Evolutionary conservation across 2,888 invertebrate species (phyloP).

Genomic region (Eristalis intricaria): DNA sequence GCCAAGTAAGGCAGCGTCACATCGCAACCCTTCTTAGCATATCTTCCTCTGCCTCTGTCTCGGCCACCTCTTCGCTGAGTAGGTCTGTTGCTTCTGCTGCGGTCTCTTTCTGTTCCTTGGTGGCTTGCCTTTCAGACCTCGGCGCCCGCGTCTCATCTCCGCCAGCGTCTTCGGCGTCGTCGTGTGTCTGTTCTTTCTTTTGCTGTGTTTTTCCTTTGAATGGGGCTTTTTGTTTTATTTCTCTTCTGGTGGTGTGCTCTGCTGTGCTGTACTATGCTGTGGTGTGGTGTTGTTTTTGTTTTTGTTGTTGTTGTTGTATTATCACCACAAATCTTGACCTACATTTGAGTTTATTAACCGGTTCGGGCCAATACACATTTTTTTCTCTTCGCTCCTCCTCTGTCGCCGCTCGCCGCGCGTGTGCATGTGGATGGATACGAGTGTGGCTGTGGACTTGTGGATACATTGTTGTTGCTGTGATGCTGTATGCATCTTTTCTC

Average conservation of each 20-base stretch:
- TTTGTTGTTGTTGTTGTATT: conserved; percentile 68
- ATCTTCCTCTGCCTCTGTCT: conserved; percentile 22
- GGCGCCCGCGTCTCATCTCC: background rate
- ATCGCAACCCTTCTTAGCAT: conserved; percentile 64
- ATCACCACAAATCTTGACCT: conserved; percentile 80
- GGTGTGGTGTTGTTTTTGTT: conserved; percentile 36
- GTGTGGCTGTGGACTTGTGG: background rate
- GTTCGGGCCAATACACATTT: conserved; percentile 74
- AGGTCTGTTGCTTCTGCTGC: background rate
- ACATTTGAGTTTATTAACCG: conserved; percentile 79
- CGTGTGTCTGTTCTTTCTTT: conserved; percentile 43
- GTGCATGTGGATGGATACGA: background rate
- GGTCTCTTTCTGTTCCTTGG: background rate
- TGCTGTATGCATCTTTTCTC: conserved; percentile 4
- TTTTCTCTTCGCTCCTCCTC: conserved; percentile 20
- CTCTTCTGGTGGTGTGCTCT: conserved; percentile 70
- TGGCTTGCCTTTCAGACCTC: background rate
- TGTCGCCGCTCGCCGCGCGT: conserved; percentile 1
- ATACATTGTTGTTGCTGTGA: background rate
- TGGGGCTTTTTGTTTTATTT: conserved; percentile 74
- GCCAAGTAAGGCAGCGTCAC: conserved; percentile 6
- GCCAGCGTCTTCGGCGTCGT: background rate
- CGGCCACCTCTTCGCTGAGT: background rate
- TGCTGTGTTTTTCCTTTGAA: conserved; percentile 63
- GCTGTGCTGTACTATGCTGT: too few species aligned